Evolutionary conservation across 2,113 vertebrate genomes (phyloP), one percentile per base, ranked within the genome.

Genomic region (Scortum barcoo): DNA sequence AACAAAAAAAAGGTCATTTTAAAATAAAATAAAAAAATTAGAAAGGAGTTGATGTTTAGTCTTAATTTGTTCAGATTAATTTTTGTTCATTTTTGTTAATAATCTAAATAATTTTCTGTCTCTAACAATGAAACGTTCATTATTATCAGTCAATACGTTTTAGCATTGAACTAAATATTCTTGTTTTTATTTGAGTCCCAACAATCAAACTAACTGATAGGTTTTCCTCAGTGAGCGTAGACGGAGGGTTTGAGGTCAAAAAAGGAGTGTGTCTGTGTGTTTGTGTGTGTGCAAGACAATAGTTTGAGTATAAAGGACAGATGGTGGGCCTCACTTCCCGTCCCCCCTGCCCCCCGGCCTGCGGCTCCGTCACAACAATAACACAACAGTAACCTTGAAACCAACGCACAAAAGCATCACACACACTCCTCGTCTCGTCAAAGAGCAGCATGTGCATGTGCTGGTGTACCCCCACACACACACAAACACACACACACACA

Each of bases 251-350:
- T 66, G 73, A 72, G 81, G 84, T 86, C 76, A 77, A 28, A 68
- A 60, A 9, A 58, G 69, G 66, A 46, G 75, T 79, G 78, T n/a
- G n/a, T n/a, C n/a, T n/a, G n/a, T n/a, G n/a, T n/a, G n/a, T n/a
- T n/a, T n/a, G n/a, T n/a, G n/a, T 74, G 80, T 73, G 77, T 63
- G 62, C 19, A 50, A 22, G 75, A 94, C 92, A 94, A 94, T 92
- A 53, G 91, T 88, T 76, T 51, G 53, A 81, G 20, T 58, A 87
- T 73, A 92, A 94, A 83, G 86, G 89, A 88, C 92, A 93, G 91
- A 94, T 93, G 94, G 93, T 85, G 81, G 84, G 85, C 76, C 75
- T 63, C 83, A 85, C 76, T 81, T 77, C 78, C 66, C 69, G 36
- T 1, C 33, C 60, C 36, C 28, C 74, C 83, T 79, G 26, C 17